These are phyloP conservation scores for Artibeus lituratus DNA, from an alignment of 2,797 vertebrate genomes.

Conservation along the genomic window DNA sequence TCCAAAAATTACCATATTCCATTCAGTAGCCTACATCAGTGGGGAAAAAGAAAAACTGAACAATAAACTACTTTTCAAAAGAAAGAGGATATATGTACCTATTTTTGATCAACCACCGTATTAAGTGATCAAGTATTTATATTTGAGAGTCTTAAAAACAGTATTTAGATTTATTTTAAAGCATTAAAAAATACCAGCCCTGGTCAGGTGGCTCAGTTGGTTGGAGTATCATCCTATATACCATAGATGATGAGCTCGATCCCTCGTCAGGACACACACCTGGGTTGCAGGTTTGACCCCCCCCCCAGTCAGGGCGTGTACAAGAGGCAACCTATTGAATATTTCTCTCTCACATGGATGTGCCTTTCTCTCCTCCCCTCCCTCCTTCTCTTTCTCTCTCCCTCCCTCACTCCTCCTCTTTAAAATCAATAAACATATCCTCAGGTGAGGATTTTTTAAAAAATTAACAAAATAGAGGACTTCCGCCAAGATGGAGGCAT, in stretches of 20 bases:
- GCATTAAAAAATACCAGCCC: conserved; percentile 27
- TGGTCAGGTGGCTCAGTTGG: background rate
- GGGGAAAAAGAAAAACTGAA: background rate
- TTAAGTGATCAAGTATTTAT: background rate
- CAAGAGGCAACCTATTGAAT: background rate
- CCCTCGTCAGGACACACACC: background rate
- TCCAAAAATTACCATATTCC: conserved; percentile 43
- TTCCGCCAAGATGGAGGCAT: no score
- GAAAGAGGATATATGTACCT: conserved; percentile 11
- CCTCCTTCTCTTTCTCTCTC: no score
- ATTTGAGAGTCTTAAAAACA: conserved; percentile 32
- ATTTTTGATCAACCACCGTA: conserved; percentile 38
- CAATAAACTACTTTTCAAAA: conserved; percentile 34
- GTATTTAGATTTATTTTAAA: conserved; percentile 44
- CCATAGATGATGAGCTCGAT: background rate
- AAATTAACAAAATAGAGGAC: background rate
- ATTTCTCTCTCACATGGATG: background rate
- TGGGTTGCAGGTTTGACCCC: background rate
- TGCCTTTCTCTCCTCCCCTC: no score
- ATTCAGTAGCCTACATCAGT: conserved; percentile 15
- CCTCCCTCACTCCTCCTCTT: background rate
- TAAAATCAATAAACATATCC: background rate
- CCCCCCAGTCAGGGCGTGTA: background rate
- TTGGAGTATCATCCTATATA: background rate
- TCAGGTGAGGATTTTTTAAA: background rate